Base-by-base conservation (phyloP, 2,797 vertebrate species). In the Limosa lapponica region DNA sequence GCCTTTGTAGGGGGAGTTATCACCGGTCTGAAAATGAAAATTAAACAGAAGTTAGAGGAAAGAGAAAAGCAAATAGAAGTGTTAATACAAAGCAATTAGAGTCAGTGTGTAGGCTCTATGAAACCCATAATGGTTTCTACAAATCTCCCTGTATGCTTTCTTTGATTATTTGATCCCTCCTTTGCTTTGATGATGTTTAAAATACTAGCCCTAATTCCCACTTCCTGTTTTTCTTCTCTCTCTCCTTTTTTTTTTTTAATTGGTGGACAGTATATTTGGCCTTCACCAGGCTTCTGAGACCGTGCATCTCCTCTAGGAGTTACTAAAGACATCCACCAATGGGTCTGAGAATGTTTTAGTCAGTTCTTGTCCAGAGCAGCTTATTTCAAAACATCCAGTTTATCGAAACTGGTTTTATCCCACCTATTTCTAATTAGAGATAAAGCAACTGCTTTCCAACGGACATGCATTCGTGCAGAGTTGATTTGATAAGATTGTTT, bases 121-220 rank as follows among this genome's bases (percentile, higher is more conserved):
- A 87, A 75, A 65, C 1, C 2, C 2, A 0, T 15, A n/a, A 25
- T 1, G 9, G 19, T n/a, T 81, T 66, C 64, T 57, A 59, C 51
- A 67, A 74, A 87, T 43, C 13, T 81, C 17, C 28, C 22, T 61
- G 17, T 66, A 4, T 9, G 32, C 18, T 70, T 73, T 30, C 2
- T 37, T 70, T 80, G 23, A 34, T 59, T 61, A 36, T 79, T 52
- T 54, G 10, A 39, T 36, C 13, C 3, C 3, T 24, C 1, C 4
- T 64, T 90, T 78, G 55, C 73, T 44, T n/a, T 61, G 11, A 70
- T 82, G n/a, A 59, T 43, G 11, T 58, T 72, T 69, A 51, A 52
- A 79, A 79, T 8, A 36, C 22, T 48, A 58, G 16, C 34, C 16
- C 9, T 65, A 65, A 48, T 54, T 48, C 9, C 24, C 14, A 19